A percentile compares a stretch with the other conserved stretches of the same genome.
Evolutionary conservation across 2,888 invertebrate genomes (phyloP).

Genomic region (Anthrax anthrax): DNA sequence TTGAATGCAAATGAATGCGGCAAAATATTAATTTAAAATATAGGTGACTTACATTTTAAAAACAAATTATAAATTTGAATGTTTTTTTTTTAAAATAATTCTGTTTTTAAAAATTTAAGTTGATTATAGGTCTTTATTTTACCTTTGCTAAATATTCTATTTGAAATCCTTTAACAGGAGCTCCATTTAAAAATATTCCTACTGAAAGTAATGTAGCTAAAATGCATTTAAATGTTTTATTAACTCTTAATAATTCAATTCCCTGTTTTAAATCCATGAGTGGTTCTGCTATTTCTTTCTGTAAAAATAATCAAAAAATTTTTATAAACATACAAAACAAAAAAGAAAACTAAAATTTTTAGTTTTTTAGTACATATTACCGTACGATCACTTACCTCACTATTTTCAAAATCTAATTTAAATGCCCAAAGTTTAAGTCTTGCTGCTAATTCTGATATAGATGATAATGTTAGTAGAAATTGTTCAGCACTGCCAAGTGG

Average conservation of each 20-base stretch:
- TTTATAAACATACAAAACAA: conserved; percentile 1
- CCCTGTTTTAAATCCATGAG: conserved; percentile 97
- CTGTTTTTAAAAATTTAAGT: too few relatives aligned
- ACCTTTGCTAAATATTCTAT: conserved; percentile 88
- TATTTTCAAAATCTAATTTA: conserved; percentile 93
- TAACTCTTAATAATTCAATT: conserved; percentile 76
- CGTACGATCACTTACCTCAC: conserved; percentile 80
- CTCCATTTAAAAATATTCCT: conserved; percentile 92
- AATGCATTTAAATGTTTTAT: conserved; percentile 90
- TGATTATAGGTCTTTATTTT: too few relatives aligned
- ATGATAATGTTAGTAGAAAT: conserved; percentile 89
- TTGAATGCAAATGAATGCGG: too few relatives aligned
- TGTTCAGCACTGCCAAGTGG: conserved; percentile 85
- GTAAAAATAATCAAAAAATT: conserved; percentile 18
- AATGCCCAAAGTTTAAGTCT: conserved; percentile 95
- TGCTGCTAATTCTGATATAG: conserved; percentile 88
- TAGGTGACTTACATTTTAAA: too few relatives aligned
- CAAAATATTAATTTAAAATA: too few relatives aligned
- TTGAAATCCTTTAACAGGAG: conserved; percentile 87
- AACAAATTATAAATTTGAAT: too few relatives aligned
- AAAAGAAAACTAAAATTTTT: too few relatives aligned
- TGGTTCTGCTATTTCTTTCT: conserved; percentile 95
- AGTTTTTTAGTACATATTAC: too few relatives aligned
- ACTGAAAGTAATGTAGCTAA: conserved; percentile 86
- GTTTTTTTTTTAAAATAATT: too few relatives aligned